phyloP scores from a whole-genome alignment of 1,140 invertebrate species.

The Bombus haemorrhoidalis region DNA sequence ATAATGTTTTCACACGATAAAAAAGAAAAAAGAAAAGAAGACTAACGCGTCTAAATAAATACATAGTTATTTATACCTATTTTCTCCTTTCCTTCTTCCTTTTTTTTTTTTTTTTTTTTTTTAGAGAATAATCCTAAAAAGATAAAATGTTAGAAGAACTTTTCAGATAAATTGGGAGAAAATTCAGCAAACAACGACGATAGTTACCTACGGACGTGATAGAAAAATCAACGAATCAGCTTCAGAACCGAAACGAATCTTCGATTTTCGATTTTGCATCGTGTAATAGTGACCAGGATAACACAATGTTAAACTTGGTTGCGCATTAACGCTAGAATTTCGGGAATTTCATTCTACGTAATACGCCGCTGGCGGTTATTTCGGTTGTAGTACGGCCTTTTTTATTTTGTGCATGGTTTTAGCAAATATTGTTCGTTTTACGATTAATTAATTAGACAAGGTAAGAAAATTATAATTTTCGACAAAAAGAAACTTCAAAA shows the following conservation, averaged over 20 bases:
- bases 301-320: not conserved
- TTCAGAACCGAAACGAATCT: not conserved
- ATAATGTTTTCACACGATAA: no score
- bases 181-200: not conserved
- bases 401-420: not conserved
- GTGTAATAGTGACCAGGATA: not conserved
- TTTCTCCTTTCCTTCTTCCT: not conserved
- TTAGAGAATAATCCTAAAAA: not conserved
- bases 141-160: not conserved
- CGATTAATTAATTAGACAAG: not conserved
- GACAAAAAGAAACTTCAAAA: not conserved
- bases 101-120: no score
- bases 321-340: not conserved
- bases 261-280: not conserved
- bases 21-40: not conserved
- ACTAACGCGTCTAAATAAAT: not conserved
- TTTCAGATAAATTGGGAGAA: not conserved
- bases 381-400: rapidly evolving
- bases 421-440: not conserved
- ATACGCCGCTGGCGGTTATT: not conserved
- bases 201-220: not conserved
- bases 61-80: not conserved
- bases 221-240: not conserved
- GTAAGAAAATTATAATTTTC: not conserved
- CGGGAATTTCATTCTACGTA: not conserved